Base-by-base conservation (phyloP, 2,797 vertebrate genomes). In the Chelonia mydas region DNA sequence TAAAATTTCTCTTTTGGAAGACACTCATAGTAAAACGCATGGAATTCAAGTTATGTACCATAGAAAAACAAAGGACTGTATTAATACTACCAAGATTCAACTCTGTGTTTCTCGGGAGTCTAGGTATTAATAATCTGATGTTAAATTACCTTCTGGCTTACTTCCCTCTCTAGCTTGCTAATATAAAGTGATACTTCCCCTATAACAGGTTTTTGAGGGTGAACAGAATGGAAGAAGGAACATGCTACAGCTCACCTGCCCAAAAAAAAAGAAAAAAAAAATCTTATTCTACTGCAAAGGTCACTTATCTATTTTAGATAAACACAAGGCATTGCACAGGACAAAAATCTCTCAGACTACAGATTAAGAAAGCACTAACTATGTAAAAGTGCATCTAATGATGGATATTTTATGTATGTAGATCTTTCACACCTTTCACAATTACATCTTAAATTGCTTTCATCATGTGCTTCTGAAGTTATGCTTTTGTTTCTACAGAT, bases 211-310 rank as follows among this genome's bases (percentile, higher is more conserved):
- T 92, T 92, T 74, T 81, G 53, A 88, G 77, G 28, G 8, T n/a
- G 88, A 79, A 15, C 79, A 53, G 23, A 93, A 96, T 25, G 37
- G 85, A 3, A 31, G 49, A 41, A 88, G 68, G 16, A 53, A 4
- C 1, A 61, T 3, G 10, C 12, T 17, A 47, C 0, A 0, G 45
- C 54, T 6, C 8, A 87, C 3, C 12, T 81, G 6, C 37, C 33
- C 0, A 41, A 59, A 83, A 68, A 79, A 33, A 55, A 49, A 49
- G 11, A 12, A 49, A 12, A 23, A 54, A 54, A 54, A 23, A 23
- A 53, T 17, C 1, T 11, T 41, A 15, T 94, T 53, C 25, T 0
- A 0, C 55, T 68, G 78, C 10, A 49, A 49, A 78, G 8, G 27
- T 2, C 86, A 23, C 33, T 89, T 51, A 83, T 5, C 45, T 83